Percentiles rank a stretch among this genome's conserved stretches.
phyloP scores from a whole-genome alignment of 64 coral and sea anemone species.

The Hydrozoanthus tunicans region DNA sequence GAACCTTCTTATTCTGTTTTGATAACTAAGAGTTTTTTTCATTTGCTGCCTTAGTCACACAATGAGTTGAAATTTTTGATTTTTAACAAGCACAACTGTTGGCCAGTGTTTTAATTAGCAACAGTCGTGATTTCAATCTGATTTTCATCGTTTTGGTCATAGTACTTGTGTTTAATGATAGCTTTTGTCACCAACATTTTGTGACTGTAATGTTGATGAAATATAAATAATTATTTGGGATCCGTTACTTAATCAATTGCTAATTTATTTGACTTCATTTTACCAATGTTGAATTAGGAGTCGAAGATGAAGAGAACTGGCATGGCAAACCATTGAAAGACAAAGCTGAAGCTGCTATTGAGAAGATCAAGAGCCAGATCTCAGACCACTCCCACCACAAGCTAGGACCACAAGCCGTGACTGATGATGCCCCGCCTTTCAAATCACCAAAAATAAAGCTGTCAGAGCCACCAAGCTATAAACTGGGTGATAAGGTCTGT shows the following conservation, averaged over 20 bases:
- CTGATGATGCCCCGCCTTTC: conserved; percentile 62
- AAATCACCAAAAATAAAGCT: conserved; percentile 45
- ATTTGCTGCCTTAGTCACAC: no score
- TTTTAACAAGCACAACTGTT: no score
- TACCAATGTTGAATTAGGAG: conserved; percentile 19
- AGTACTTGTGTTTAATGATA: no score
- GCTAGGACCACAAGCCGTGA: conserved; percentile 64
- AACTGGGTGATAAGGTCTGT: conserved; percentile 87
- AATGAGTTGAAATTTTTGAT: no score
- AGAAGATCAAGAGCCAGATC: conserved; percentile 48
- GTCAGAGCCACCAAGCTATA: conserved; percentile 84
- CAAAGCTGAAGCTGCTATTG: conserved; percentile 55
- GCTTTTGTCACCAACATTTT: no score
- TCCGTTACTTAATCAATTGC: not conserved
- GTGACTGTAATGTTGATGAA: no score
- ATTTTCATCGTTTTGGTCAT: no score
- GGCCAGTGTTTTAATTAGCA: no score
- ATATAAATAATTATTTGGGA: no score
- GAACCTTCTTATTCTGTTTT: no score
- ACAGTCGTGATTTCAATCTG: no score
- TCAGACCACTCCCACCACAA: conserved; percentile 6
- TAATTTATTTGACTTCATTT: not conserved
- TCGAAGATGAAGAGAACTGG: conserved; percentile 90
- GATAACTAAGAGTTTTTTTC: no score
- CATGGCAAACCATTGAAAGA: conserved; percentile 91